Base-by-base conservation (phyloP, 2,797 vertebrate genomes). In the Hylomyscus alleni region DNA sequence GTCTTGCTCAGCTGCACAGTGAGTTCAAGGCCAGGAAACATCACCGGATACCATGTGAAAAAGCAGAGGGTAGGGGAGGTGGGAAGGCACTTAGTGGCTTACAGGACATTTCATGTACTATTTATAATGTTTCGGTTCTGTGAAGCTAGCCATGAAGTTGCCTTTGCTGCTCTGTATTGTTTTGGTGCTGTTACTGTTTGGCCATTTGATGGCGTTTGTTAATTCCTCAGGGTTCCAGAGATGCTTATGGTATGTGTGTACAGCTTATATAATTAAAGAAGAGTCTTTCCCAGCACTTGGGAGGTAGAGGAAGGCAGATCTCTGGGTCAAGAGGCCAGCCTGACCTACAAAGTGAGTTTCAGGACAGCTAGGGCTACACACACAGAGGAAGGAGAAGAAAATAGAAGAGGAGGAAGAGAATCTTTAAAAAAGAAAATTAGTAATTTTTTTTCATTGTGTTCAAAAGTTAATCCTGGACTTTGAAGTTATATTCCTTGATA, bases 391-490 rank as follows among this genome's bases (percentile, higher is more conserved):
- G 6, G 58, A 44, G 14, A 62, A 60, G 31, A 50, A 47, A 50
- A 77, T 26, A 75, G 40, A 47, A 77, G 47, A 76, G 40, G 73
- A 44, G 54, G 52, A 40, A 14, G 81, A 62, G 81, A 86, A 69
- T 20, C 62, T 86, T 67, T 52, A 52, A n/a, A 34, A 90, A 91
- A 10, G 58, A 15, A 91, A 44, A 72, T 90, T 90, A 3, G 26
- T 26, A 14, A n/a, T 96, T 95, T 54, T 10, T 44, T 9, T 31
- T 69, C 62, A 69, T 77, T 44, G 15, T 84, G n/a, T 50, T 87
- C 96, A 91, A 72, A 96, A 91, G 37, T 93, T 90, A 90, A 89
- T 26, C 26, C 82, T 75, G 95, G 56, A 81, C 60, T 90, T 96
- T 37, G 90, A 90, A 92, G 62, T 82, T 90, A 52, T 29, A 67